Conservation (phyloP, 2,797 vertebrate species). For the Poecile montanus region DNA sequence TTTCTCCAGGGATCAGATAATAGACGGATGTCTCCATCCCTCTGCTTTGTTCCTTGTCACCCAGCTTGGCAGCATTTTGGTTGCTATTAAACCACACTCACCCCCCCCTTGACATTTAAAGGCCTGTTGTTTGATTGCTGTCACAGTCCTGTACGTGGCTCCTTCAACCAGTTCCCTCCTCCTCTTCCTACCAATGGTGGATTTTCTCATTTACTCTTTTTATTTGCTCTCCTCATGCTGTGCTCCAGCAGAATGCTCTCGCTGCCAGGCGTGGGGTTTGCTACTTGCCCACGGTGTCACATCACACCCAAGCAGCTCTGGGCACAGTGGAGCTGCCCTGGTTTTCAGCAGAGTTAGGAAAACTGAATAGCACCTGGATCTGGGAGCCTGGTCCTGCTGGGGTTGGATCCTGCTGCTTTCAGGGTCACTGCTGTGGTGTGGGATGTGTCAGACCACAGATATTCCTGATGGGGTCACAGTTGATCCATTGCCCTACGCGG, state of each 20-base stretch:
- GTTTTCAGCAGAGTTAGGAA: background rate
- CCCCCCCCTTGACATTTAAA: constrained; percentile 39
- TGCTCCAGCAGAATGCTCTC: background rate
- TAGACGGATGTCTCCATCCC: constrained; percentile 1
- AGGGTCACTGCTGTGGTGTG: rapidly evolving
- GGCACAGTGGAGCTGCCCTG: background rate
- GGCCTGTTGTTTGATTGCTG: constrained; percentile 31
- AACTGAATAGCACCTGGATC: rapidly evolving
- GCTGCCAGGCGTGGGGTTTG: background rate
- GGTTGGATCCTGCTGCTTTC: rapidly evolving
- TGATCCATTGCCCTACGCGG: rapidly evolving
- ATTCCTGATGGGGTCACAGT: background rate
- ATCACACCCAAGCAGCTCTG: background rate
- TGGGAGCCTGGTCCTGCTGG: rapidly evolving
- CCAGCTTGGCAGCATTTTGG: background rate
- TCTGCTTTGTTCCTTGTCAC: background rate
- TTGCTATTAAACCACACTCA: constrained; percentile 25
- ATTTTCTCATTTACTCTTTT: constrained; percentile 1
- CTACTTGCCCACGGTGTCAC: background rate
- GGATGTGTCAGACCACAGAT: rapidly evolving
- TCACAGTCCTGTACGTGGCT: background rate
- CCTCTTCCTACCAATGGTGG: constrained; percentile 11
- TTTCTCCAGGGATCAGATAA: constrained; percentile 27
- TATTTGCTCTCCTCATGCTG: constrained; percentile 35
- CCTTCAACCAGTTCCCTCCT: constrained; percentile 32